Percentiles rank a stretch among this genome's conserved stretches.
Evolutionary conservation across 2,888 invertebrate species (phyloP).

Genomic region (Crioceris asparagi): DNA sequence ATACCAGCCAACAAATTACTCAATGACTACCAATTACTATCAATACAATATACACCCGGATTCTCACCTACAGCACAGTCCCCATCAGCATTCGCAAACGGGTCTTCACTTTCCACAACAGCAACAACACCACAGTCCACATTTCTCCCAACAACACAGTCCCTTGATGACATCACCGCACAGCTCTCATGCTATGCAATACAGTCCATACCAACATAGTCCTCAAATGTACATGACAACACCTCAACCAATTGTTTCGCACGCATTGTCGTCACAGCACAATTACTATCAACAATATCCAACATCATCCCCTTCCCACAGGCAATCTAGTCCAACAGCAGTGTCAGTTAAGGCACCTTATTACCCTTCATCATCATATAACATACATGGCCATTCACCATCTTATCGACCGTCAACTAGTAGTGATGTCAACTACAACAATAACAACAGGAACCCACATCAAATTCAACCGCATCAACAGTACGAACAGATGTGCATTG

Average conservation of each 20-base stretch:
- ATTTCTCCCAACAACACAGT: constrained; percentile 14
- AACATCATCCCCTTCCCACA: constrained; percentile 14
- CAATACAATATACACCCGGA: no score
- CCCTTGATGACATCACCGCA: constrained; percentile 15
- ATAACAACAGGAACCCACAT: constrained; percentile 27
- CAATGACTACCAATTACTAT: no score
- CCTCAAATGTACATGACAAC: constrained; percentile 10
- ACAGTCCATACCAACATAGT: constrained; percentile 17
- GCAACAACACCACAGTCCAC: constrained; percentile 9
- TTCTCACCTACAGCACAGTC: constrained; percentile 9
- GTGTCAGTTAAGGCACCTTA: constrained; percentile 26
- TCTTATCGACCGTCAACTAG: constrained; percentile 10
- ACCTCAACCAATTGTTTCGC: no score
- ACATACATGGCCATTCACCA: no score
- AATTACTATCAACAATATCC: constrained; percentile 12
- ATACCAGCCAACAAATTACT: no score
- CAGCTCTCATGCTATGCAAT: constrained; percentile 12
- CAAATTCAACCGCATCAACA: constrained; percentile 36
- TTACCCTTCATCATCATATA: constrained; percentile 20
- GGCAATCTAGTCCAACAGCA: constrained; percentile 26
- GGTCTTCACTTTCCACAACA: no score
- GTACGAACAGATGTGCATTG: constrained; percentile 32
- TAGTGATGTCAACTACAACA: constrained; percentile 15
- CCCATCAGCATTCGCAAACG: constrained; percentile 9
- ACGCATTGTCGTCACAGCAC: no score